Conservation (phyloP, 2,797 vertebrate genomes). For the Capromys pilorides region DNA sequence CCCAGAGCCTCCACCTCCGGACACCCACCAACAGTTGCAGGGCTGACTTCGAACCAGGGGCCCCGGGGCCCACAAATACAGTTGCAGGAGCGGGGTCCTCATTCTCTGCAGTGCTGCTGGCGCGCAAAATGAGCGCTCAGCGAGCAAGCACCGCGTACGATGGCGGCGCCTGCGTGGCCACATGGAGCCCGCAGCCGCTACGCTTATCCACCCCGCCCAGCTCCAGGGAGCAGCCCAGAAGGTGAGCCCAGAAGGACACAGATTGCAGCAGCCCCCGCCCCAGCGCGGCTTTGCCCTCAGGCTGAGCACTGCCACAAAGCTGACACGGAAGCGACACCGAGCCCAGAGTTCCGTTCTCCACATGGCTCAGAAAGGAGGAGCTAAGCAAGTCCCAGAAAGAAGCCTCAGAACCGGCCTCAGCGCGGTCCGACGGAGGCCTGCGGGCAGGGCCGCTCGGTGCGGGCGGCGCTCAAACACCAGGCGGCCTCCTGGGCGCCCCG, state of each 20-base stretch:
- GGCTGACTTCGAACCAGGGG: not conserved
- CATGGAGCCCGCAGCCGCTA: not conserved
- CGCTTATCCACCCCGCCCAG: not conserved
- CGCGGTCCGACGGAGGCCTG: not conserved
- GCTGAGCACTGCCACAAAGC: not conserved
- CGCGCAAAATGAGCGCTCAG: not conserved
- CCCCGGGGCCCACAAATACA: not conserved
- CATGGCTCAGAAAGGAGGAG: not conserved
- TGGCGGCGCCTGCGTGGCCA: too few species aligned
- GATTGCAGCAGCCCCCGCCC: not conserved
- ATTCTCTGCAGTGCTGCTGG: not conserved
- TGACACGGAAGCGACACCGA: not conserved
- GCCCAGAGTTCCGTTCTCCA: not conserved
- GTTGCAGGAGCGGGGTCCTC: not conserved
- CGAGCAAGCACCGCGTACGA: not conserved
- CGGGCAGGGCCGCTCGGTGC: not conserved
- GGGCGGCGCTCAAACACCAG: not conserved
- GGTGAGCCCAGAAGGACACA: not conserved
- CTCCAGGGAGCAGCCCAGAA: not conserved
- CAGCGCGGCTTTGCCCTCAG: not conserved
- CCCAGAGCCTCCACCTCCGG: not conserved
- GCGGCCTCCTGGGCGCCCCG: too few species aligned
- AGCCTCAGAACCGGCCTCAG: not conserved
- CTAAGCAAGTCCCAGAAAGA: not conserved
- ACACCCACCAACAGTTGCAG: not conserved